Conservation (phyloP, 2,888 invertebrate species). For the Parochlus steinenii region DNA sequence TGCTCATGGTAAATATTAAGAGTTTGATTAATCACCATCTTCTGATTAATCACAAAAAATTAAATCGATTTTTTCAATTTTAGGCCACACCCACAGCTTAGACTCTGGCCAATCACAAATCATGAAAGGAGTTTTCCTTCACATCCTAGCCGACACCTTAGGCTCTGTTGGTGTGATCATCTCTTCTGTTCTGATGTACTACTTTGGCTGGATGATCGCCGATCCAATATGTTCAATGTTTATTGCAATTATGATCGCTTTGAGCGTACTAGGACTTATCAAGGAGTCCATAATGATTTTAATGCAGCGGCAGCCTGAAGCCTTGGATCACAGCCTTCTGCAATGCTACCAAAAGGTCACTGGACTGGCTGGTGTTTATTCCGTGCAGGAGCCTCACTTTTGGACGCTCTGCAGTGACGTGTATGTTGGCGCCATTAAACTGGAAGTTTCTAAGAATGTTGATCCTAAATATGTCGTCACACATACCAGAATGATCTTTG, state of each 20-base stretch:
- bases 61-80: constrained; percentile 38
- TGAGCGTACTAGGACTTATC: constrained; percentile 70
- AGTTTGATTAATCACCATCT: too few species aligned
- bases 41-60: too few species aligned
- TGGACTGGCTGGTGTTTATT: constrained; percentile 83
- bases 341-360: constrained; percentile 81
- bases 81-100: constrained; percentile 32
- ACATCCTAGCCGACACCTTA: constrained; percentile 89
- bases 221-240: constrained; percentile 98
- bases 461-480: constrained; percentile 86
- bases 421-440: constrained; percentile 81
- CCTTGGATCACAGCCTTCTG: constrained; percentile 66
- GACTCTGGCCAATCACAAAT: constrained; percentile 62
- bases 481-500: constrained; percentile 88
- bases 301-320: constrained; percentile 84
- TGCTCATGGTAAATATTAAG: too few species aligned
- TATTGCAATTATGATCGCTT: constrained; percentile 75
- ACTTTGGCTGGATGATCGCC: constrained; percentile 97
- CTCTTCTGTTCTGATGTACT: constrained; percentile 82
- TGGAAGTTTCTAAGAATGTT: constrained; percentile 86
- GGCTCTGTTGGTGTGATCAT: constrained; percentile 95
- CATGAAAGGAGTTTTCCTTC: constrained; percentile 92
- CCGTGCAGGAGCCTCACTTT: constrained; percentile 94
- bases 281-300: constrained; percentile 78
- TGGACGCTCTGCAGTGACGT: constrained; percentile 95